Evolutionary conservation across 2,888 invertebrate genomes (phyloP).

Genomic region (Panzeria rudis): DNA sequence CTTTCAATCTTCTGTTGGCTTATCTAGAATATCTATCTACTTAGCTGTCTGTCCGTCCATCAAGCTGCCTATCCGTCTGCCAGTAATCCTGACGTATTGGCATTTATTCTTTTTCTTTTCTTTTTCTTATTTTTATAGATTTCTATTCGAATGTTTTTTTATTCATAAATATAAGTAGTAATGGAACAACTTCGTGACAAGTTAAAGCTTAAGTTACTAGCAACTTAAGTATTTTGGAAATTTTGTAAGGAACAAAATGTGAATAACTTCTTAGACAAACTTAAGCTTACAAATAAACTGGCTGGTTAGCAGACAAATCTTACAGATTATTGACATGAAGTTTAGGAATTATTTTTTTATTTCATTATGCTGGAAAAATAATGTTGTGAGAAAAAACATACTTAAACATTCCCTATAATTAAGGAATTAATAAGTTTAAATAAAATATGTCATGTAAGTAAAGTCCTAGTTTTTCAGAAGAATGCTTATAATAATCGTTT

Average conservation of each 20-base stretch:
- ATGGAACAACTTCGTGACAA: constrained; percentile 56
- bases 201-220: constrained; percentile 52
- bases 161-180: constrained; percentile 2
- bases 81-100: constrained; percentile 52
- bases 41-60: constrained; percentile 29
- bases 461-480: no score
- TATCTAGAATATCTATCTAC: constrained; percentile 45
- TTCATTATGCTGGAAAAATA: background rate
- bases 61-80: constrained; percentile 45
- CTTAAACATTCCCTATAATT: background rate
- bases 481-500: no score
- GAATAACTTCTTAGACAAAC: background rate
- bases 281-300: constrained; percentile 1
- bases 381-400: background rate
- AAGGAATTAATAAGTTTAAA: background rate
- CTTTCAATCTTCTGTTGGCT: constrained; percentile 41
- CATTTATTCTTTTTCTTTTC: constrained; percentile 27
- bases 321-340: constrained; percentile 35
- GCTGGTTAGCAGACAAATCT: constrained; percentile 2
- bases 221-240: constrained; percentile 38
- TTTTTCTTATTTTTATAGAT: constrained; percentile 16
- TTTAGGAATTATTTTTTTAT: background rate
- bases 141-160: background rate
- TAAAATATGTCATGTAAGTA: no score
- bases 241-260: background rate